Evolutionary conservation across 2,888 invertebrate species (phyloP).

Genomic region (Dynastes hyllus): DNA sequence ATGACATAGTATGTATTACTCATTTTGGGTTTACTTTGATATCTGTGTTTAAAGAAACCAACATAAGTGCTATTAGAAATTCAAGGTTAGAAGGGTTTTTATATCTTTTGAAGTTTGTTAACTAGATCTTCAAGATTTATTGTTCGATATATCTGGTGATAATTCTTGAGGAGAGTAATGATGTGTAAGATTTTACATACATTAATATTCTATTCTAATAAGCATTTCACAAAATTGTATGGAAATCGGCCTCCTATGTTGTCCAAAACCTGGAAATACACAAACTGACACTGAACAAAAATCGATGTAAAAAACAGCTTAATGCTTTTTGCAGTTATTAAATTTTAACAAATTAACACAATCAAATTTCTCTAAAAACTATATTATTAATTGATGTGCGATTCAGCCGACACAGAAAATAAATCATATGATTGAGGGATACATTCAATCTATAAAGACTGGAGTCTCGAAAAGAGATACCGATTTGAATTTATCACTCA

Average conservation of each 20-base stretch:
- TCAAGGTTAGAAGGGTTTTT: too few relatives aligned
- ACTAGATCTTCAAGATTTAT: too few relatives aligned
- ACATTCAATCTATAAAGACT: slow-evolving; percentile 50
- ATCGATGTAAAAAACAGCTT: slow-evolving; percentile 57
- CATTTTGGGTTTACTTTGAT: too few relatives aligned
- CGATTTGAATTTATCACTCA: slow-evolving; percentile 42
- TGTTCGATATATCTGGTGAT: too few relatives aligned
- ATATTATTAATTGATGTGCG: slow-evolving; percentile 19
- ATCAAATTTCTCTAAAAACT: slow-evolving; percentile 13
- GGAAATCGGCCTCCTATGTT: slow-evolving; percentile 9
- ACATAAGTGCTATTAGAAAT: too few relatives aligned
- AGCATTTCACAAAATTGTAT: not conserved
- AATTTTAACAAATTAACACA: slow-evolving; percentile 37
- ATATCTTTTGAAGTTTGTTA: too few relatives aligned
- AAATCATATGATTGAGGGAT: slow-evolving; percentile 58
- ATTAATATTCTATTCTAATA: too few relatives aligned
- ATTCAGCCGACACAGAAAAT: slow-evolving; percentile 55
- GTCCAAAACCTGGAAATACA: slow-evolving; percentile 43
- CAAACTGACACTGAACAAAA: slow-evolving; percentile 53
- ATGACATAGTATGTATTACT: too few relatives aligned
- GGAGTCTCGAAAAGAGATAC: not conserved
- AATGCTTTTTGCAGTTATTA: slow-evolving; percentile 55
- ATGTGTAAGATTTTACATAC: too few relatives aligned
- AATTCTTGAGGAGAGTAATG: too few relatives aligned
- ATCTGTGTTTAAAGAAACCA: too few relatives aligned